Conservation (phyloP, 2,113 vertebrate species). For the Lathamus discolor region DNA sequence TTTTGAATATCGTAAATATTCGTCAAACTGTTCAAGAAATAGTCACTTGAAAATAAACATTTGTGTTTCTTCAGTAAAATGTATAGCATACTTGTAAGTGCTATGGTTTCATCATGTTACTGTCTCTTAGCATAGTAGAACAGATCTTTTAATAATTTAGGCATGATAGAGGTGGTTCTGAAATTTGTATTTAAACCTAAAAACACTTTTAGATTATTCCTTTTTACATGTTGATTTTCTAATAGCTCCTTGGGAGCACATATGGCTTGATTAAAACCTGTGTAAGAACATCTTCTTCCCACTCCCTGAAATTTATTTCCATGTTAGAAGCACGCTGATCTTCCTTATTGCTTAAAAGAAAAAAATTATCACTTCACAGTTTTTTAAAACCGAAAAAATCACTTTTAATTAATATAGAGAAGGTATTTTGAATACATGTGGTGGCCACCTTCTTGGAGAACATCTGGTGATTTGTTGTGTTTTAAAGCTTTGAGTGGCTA, state of each 20-base stretch:
- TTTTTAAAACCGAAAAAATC: background rate
- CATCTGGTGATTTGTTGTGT: background rate
- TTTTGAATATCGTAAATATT: background rate
- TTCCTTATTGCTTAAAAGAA: background rate
- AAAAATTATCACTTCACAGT: background rate
- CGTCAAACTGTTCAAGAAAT: background rate
- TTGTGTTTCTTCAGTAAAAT: background rate
- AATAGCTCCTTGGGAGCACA: background rate
- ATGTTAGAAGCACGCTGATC: background rate
- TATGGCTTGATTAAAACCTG: background rate
- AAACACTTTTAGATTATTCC: background rate
- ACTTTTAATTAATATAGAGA: background rate
- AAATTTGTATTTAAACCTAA: background rate
- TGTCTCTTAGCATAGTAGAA: background rate
- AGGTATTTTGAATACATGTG: background rate
- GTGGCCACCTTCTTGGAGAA: background rate
- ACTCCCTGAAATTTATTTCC: background rate
- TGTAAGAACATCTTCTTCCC: fast-evolving
- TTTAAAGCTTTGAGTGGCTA: background rate
- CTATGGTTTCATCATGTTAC: background rate
- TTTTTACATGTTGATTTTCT: background rate
- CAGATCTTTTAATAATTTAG: background rate
- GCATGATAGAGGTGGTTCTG: background rate
- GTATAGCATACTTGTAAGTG: background rate
- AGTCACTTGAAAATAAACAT: background rate